These are phyloP conservation scores for Lethrus apterus DNA, from an alignment of 1,140 invertebrate genomes.

Conservation along the genomic window DNA sequence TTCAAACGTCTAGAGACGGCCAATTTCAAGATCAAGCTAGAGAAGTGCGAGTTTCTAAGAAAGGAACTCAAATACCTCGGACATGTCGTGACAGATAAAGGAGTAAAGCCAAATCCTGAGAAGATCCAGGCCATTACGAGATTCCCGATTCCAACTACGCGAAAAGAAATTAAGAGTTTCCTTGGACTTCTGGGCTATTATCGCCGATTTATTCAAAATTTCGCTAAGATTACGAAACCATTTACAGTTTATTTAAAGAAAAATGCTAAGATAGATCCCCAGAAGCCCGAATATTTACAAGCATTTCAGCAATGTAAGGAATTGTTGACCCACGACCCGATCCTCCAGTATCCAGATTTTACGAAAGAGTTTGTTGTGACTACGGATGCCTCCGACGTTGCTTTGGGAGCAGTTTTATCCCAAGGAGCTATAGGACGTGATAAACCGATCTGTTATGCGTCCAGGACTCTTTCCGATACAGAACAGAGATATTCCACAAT, in stretches of 20 bases:
- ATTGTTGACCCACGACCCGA: background rate
- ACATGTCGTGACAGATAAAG: constrained; percentile 36
- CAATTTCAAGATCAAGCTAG: constrained; percentile 38
- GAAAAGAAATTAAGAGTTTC: constrained; percentile 35
- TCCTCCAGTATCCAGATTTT: background rate
- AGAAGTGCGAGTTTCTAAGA: constrained; percentile 40
- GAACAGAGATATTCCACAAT: constrained; percentile 8
- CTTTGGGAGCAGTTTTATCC: constrained; percentile 1
- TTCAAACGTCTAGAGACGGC: constrained; percentile 5
- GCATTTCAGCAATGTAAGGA: constrained; percentile 4
- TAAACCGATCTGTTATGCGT: too few species aligned
- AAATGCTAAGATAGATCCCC: constrained; percentile 10
- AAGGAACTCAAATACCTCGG: constrained; percentile 39
- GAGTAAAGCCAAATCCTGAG: constrained; percentile 36
- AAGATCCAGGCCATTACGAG: constrained; percentile 37
- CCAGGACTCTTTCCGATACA: too few species aligned
- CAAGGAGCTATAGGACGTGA: too few species aligned
- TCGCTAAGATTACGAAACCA: constrained; percentile 18
- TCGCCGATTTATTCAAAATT: constrained; percentile 15
- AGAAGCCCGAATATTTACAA: background rate
- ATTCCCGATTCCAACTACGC: constrained; percentile 37
- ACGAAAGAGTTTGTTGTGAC: too few species aligned
- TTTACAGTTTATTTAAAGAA: constrained; percentile 16
- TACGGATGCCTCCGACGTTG: too few species aligned
- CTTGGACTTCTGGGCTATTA: constrained; percentile 16